These are phyloP conservation scores for Xylocampa areola DNA, from an alignment of 2,888 invertebrate genomes.

Conservation along the genomic window DNA sequence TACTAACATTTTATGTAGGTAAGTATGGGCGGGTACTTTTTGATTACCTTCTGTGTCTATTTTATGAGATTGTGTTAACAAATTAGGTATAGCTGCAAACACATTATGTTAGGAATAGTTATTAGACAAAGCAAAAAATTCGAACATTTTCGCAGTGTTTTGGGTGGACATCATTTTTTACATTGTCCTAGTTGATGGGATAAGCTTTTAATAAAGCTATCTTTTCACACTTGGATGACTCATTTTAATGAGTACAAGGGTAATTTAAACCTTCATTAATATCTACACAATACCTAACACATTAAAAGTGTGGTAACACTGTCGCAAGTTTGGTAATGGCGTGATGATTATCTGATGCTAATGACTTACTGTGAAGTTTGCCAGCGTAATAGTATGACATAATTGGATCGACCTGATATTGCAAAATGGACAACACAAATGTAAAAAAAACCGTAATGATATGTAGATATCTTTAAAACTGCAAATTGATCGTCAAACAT, in stretches of 20 bases:
- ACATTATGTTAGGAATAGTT: too few relatives aligned
- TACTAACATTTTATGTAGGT: background rate
- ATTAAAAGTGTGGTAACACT: slow-evolving; percentile 36
- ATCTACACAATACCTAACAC: slow-evolving; percentile 18
- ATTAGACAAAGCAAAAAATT: too few relatives aligned
- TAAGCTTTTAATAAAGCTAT: too few relatives aligned
- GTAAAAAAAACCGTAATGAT: slow-evolving; percentile 16
- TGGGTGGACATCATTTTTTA: too few relatives aligned
- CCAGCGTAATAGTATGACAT: slow-evolving; percentile 40
- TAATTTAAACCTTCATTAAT: slow-evolving; percentile 30
- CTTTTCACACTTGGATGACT: slow-evolving; percentile 1
- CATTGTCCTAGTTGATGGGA: too few relatives aligned
- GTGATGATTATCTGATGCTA: slow-evolving; percentile 48
- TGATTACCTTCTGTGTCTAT: too few relatives aligned
- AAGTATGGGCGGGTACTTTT: too few relatives aligned
- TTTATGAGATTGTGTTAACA: too few relatives aligned
- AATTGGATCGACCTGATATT: slow-evolving; percentile 32
- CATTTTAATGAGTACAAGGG: slow-evolving; percentile 17
- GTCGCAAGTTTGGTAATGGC: slow-evolving; percentile 27
- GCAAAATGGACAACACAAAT: slow-evolving; percentile 23
- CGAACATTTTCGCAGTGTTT: too few relatives aligned
- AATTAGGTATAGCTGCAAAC: too few relatives aligned
- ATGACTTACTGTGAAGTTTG: slow-evolving; percentile 40
- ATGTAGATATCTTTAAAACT: background rate
- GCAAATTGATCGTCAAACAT: too few relatives aligned